phyloP scores from a whole-genome alignment of 2,888 invertebrate genomes.

The Digitonthophagus gazella region DNA sequence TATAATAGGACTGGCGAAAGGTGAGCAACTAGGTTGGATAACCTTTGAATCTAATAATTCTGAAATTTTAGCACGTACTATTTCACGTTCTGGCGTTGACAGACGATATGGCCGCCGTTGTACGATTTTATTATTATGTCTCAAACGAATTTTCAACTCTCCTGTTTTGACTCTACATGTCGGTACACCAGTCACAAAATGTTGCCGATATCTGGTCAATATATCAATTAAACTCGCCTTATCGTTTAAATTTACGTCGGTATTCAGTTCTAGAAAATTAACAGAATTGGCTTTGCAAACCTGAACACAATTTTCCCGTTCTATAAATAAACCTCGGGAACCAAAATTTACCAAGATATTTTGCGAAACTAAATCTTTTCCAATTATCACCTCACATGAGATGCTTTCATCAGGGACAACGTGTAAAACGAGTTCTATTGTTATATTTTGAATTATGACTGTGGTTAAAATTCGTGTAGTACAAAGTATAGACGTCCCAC shows the following conservation, averaged over 20 bases:
- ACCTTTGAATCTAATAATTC: neutral
- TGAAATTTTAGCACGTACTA: neutral
- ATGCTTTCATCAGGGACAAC: neutral
- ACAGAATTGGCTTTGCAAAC: neutral
- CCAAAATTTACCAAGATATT: neutral
- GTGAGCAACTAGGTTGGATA: neutral
- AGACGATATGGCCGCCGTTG: constrained; percentile 2
- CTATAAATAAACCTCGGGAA: neutral
- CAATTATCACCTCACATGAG: neutral
- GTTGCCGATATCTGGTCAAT: neutral
- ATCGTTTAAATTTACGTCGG: no score
- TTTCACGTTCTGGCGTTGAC: neutral
- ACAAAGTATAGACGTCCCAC: neutral
- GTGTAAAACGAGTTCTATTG: neutral
- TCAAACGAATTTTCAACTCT: neutral
- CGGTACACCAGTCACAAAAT: neutral
- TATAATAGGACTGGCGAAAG: neutral
- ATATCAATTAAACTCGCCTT: neutral
- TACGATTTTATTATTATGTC: neutral
- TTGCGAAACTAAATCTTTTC: neutral
- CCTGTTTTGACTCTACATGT: neutral
- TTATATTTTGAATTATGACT: neutral
- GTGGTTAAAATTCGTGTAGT: neutral
- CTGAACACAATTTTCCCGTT: neutral
- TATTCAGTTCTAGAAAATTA: no score